These are phyloP conservation scores for Hemistola chrysoprasaria DNA, from an alignment of 2,888 invertebrate genomes.

Conservation along the genomic window DNA sequence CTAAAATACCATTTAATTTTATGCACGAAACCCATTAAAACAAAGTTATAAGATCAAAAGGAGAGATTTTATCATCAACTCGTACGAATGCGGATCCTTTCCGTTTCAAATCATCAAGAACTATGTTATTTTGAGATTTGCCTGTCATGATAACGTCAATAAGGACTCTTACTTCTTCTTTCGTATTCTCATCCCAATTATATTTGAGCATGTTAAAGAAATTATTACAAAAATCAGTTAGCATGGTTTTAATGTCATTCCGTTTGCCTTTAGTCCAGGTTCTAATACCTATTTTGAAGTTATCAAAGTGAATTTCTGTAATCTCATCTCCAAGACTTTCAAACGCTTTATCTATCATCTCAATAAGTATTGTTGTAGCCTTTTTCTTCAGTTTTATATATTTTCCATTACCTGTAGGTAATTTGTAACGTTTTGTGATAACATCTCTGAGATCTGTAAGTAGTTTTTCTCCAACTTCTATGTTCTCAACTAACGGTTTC, in stretches of 20 bases:
- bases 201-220: neutral
- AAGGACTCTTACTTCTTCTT: conserved; percentile 3
- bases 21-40: too few species aligned
- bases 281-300: conserved; percentile 26
- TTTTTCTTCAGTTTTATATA: conserved; percentile 26
- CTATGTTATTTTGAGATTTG: neutral
- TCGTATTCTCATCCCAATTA: neutral
- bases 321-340: conserved; percentile 28
- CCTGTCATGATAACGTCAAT: conserved; percentile 3
- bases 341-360: conserved; percentile 46
- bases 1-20: too few species aligned
- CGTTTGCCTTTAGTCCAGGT: conserved; percentile 22
- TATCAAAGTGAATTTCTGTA: conserved; percentile 32
- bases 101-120: neutral
- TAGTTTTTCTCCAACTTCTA: conserved; percentile 20
- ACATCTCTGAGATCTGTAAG: conserved; percentile 24
- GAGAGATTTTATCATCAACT: too few species aligned
- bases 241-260: neutral
- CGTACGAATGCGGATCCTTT: neutral
- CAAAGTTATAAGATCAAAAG: too few species aligned
- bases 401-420: conserved; percentile 16
- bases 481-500: conserved; percentile 9
- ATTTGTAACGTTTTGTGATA: conserved; percentile 35
- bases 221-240: neutral
- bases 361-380: conserved; percentile 41